These are phyloP conservation scores for Scelioninae gen. 2 DNA, from an alignment of 2,888 invertebrate genomes.

Conservation along the genomic window DNA sequence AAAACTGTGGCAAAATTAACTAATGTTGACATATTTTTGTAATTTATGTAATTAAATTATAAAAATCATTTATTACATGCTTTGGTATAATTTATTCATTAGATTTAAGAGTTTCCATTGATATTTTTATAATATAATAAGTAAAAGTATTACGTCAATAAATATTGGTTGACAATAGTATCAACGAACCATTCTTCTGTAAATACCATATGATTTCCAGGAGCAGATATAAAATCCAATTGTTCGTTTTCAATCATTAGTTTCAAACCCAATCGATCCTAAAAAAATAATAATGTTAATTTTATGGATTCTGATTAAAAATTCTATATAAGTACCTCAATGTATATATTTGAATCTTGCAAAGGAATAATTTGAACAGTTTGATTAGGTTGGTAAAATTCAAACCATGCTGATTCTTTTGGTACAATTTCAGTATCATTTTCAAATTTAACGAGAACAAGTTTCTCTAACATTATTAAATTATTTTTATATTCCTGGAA, in stretches of 20 bases:
- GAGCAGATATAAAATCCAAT: constrained; percentile 85
- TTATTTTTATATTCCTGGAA: too few species aligned
- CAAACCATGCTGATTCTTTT: constrained; percentile 95
- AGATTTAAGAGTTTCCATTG: too few species aligned
- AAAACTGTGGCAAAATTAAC: constrained; percentile 83
- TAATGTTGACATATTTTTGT: background rate
- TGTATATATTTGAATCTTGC: constrained; percentile 85
- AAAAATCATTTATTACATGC: background rate
- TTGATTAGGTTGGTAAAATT: constrained; percentile 93
- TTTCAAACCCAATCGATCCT: constrained; percentile 81
- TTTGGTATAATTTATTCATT: too few species aligned
- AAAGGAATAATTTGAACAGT: constrained; percentile 81
- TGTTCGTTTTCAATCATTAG: constrained; percentile 82
- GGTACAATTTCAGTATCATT: constrained; percentile 96
- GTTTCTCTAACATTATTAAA: constrained; percentile 84
- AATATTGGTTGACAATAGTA: too few species aligned
- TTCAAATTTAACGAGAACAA: constrained; percentile 93
- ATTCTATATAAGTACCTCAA: constrained; percentile 82
- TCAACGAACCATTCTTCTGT: too few species aligned
- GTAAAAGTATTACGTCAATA: too few species aligned
- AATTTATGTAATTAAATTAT: background rate
- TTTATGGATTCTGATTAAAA: too few species aligned
- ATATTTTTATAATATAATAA: too few species aligned
- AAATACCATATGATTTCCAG: too few species aligned
- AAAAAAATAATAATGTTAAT: constrained; percentile 17